A percentile compares a stretch with the other conserved stretches of the same genome.
Conservation (phyloP, 2,888 invertebrate genomes). For the Tinea pellionella region DNA sequence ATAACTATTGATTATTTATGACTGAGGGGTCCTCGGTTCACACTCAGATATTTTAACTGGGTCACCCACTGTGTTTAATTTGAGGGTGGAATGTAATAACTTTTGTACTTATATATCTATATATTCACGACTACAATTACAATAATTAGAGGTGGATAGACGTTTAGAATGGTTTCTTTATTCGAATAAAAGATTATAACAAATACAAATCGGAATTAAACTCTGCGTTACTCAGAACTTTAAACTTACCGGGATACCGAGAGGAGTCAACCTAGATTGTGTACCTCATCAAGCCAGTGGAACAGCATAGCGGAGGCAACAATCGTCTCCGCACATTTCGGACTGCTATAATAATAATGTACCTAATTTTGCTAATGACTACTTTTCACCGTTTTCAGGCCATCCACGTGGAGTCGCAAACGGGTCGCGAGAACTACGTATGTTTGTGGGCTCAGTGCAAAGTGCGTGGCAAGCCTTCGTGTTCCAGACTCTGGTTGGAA, state of each 20-base stretch:
- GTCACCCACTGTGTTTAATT: background rate
- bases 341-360: too few species aligned
- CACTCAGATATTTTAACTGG: background rate
- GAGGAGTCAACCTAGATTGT: too few species aligned
- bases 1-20: background rate
- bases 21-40: background rate
- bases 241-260: too few species aligned
- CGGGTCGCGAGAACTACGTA: conserved; percentile 84
- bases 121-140: background rate
- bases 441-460: conserved; percentile 96
- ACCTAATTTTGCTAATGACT: too few species aligned
- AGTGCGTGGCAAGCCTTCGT: conserved; percentile 91
- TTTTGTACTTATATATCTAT: background rate
- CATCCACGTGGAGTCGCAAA: conserved; percentile 88
- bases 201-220: too few species aligned
- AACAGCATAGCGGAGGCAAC: too few species aligned
- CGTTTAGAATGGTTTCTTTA: too few species aligned
- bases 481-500: conserved; percentile 93
- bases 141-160: background rate
- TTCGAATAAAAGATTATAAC: too few species aligned
- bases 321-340: too few species aligned
- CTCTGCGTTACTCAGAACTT: too few species aligned
- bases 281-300: too few species aligned
- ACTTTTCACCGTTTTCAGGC: conserved; percentile 63
- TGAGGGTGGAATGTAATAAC: background rate